A percentile compares a stretch with the other conserved stretches of the same genome.
phyloP scores from a whole-genome alignment of 2,113 vertebrate genomes.

The Mungos mungo region DNA sequence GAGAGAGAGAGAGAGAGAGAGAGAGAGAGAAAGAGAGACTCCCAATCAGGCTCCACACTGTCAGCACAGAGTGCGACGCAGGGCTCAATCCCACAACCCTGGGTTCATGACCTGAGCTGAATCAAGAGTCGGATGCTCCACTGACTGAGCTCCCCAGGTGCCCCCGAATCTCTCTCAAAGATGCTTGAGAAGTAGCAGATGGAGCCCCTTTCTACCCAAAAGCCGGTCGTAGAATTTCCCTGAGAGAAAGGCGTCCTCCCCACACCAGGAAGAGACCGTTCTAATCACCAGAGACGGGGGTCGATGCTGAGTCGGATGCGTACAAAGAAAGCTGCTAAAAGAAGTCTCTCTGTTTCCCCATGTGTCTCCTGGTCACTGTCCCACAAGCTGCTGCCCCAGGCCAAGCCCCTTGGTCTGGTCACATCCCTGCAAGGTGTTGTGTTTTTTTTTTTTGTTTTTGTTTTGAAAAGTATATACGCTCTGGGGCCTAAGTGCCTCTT shows the following conservation, averaged over 20 bases:
- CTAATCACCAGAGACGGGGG: neutral
- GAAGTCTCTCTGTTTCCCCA: too few species aligned
- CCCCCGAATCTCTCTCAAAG: neutral
- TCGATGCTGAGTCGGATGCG: too few species aligned
- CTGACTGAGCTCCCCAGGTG: too few species aligned
- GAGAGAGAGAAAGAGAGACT: too few species aligned
- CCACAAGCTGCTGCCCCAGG: accelerated
- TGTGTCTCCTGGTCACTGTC: accelerated
- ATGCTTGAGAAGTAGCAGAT: neutral
- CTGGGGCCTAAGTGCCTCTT: neutral
- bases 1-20: too few species aligned
- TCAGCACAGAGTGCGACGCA: too few species aligned
- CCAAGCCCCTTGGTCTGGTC: neutral
- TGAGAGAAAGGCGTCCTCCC: neutral
- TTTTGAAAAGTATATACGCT: neutral
- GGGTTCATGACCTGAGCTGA: too few species aligned
- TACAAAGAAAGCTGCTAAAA: neutral
- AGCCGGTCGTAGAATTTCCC: neutral
- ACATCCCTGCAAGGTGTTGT: neutral
- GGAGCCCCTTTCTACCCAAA: neutral
- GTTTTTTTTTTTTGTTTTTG: neutral
- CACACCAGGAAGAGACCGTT: neutral
- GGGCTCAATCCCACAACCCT: too few species aligned
- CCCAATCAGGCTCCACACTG: too few species aligned
- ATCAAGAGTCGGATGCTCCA: too few species aligned